These are phyloP conservation scores for Eupithecia vulgata DNA, from an alignment of 2,888 invertebrate genomes.

Conservation along the genomic window DNA sequence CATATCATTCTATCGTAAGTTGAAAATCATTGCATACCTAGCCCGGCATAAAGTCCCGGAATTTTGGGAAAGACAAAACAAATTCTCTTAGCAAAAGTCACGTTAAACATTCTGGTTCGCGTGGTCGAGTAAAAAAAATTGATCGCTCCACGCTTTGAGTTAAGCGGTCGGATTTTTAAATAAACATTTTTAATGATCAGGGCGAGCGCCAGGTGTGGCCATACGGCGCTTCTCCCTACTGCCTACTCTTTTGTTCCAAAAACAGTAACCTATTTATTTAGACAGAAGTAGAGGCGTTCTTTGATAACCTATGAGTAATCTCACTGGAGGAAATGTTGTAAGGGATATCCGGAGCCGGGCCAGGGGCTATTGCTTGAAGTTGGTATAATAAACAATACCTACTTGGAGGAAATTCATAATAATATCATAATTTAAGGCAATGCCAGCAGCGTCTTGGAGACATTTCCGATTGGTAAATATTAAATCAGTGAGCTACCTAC, in stretches of 20 bases:
- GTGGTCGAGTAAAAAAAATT: slow-evolving; percentile 46
- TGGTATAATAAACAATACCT: neutral
- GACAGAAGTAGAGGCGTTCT: slow-evolving; percentile 48
- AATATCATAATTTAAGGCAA: neutral
- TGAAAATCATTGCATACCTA: too few species aligned
- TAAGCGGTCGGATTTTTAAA: slow-evolving; percentile 84
- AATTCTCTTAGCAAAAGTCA: neutral
- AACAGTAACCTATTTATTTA: slow-evolving; percentile 75
- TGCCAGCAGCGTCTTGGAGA: neutral
- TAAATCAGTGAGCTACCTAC: neutral
- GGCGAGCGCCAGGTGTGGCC: slow-evolving; percentile 79
- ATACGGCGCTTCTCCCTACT: slow-evolving; percentile 70
- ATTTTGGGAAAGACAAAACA: neutral
- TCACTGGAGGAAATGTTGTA: slow-evolving; percentile 22
- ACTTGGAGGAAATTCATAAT: neutral
- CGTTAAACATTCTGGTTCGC: slow-evolving; percentile 13
- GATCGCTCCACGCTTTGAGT: slow-evolving; percentile 63
- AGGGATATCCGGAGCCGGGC: slow-evolving; percentile 37
- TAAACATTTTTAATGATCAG: slow-evolving; percentile 84
- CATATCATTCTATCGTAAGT: too few species aligned
- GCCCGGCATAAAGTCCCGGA: too few species aligned
- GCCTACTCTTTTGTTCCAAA: slow-evolving; percentile 77
- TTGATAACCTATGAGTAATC: slow-evolving; percentile 31
- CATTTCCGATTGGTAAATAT: neutral
- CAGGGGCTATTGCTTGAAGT: slow-evolving; percentile 9